phyloP scores from a whole-genome alignment of 92 coral and sea anemone species.

The Phenganax marumi region DNA sequence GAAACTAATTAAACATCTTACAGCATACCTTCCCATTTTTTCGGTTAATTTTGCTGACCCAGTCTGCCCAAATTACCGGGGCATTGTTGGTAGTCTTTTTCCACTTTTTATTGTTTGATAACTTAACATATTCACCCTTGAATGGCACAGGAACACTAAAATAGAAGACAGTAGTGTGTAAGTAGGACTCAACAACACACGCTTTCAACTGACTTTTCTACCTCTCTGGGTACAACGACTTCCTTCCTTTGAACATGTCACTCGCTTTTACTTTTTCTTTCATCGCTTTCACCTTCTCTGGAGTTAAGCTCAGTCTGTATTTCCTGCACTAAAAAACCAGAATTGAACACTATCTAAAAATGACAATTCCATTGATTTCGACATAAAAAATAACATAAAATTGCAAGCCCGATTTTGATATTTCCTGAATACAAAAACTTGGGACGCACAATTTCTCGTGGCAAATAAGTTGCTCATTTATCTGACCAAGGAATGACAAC shows the following conservation, averaged over 20 bases:
- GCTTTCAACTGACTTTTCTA: constrained; percentile 24
- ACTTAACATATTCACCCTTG: constrained; percentile 72
- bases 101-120: constrained; percentile 82
- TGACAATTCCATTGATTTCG: background rate
- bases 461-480: too few relatives aligned
- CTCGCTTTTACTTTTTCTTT: constrained; percentile 89
- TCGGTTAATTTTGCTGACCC: constrained; percentile 79
- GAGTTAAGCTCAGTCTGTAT: constrained; percentile 63
- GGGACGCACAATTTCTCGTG: too few relatives aligned
- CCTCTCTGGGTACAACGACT: constrained; percentile 76
- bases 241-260: constrained; percentile 87
- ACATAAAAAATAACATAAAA: background rate
- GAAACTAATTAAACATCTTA: too few relatives aligned
- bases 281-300: constrained; percentile 55
- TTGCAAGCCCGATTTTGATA: background rate
- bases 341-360: background rate
- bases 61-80: constrained; percentile 79
- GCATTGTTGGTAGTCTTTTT: constrained; percentile 63
- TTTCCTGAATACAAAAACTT: too few relatives aligned
- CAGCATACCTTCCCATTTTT: constrained; percentile 83
- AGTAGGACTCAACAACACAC: background rate
- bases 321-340: constrained; percentile 65
- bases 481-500: background rate
- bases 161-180: background rate
- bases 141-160: constrained; percentile 83